A percentile compares a stretch with the other conserved stretches of the same genome.
phyloP scores from a whole-genome alignment of 2,797 vertebrate species.

The Alfaro cultratus region DNA sequence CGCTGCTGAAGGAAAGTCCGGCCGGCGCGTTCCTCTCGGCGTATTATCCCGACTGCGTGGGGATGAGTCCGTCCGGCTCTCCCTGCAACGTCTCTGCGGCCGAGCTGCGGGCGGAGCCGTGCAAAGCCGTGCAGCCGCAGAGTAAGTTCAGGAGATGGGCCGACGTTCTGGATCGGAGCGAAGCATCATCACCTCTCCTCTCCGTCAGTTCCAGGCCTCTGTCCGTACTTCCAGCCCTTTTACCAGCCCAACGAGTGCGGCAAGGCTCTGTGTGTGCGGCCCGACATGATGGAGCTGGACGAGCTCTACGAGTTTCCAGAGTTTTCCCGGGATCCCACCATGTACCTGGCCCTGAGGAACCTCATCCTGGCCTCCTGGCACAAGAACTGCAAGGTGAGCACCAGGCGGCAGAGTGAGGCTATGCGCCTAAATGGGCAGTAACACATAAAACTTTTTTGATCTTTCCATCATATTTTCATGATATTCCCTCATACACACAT shows the following conservation, averaged over 20 bases:
- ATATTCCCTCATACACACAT: no score
- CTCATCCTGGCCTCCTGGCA: slow-evolving; percentile 95
- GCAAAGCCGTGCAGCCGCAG: slow-evolving; percentile 75
- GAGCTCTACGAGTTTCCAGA: slow-evolving; percentile 99
- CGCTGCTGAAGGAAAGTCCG: slow-evolving; percentile 95
- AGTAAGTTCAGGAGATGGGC: slow-evolving; percentile 76
- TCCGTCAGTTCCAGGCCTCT: slow-evolving; percentile 87
- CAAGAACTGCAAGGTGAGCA: slow-evolving; percentile 88
- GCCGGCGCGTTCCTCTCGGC: slow-evolving; percentile 91
- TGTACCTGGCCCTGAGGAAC: slow-evolving; percentile 96
- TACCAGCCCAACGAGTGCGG: slow-evolving; percentile 98
- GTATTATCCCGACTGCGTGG: slow-evolving; percentile 99
- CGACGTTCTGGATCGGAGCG: neutral
- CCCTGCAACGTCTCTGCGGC: slow-evolving; percentile 77
- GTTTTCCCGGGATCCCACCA: slow-evolving; percentile 96
- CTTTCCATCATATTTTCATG: no score
- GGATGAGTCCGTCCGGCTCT: slow-evolving; percentile 95
- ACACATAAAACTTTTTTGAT: no score
- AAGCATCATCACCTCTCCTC: neutral
- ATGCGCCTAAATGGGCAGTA: neutral
- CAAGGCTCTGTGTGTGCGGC: slow-evolving; percentile 96
- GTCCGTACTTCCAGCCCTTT: slow-evolving; percentile 96
- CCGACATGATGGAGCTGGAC: slow-evolving; percentile 98
- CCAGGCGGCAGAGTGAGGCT: neutral
- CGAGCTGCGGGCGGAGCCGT: slow-evolving; percentile 86